phyloP scores from a whole-genome alignment of 2,888 invertebrate species.

The Sesia apiformis region DNA sequence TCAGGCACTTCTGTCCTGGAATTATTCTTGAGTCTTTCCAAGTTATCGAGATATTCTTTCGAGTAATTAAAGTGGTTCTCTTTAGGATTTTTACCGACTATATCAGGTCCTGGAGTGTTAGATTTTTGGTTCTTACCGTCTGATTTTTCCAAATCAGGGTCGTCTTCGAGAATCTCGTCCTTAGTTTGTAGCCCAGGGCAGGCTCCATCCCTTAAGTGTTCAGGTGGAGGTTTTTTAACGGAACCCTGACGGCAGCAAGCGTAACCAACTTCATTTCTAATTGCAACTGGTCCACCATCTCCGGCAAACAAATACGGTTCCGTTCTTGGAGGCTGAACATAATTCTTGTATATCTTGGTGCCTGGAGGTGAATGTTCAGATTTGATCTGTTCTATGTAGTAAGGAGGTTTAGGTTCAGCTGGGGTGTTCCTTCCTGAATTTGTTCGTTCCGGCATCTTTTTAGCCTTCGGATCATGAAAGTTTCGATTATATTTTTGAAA shows the following conservation, averaged over 20 bases:
- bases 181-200: conserved; percentile 82
- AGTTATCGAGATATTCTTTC: conserved; percentile 76
- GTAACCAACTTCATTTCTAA: conserved; percentile 78
- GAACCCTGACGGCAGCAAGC: conserved; percentile 85
- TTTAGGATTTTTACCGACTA: conserved; percentile 42
- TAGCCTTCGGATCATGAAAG: conserved; percentile 31
- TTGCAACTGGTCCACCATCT: conserved; percentile 79
- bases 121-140: conserved; percentile 61
- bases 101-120: conserved; percentile 58
- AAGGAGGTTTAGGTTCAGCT: conserved; percentile 51
- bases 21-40: conserved; percentile 76
- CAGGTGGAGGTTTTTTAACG: conserved; percentile 81
- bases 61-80: conserved; percentile 66
- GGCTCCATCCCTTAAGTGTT: conserved; percentile 82
- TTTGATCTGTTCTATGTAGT: conserved; percentile 69
- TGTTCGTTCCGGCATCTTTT: conserved; percentile 26
- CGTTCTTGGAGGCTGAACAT: conserved; percentile 44
- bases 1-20: conserved; percentile 89
- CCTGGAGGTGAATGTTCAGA: conserved; percentile 71
- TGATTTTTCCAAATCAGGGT: conserved; percentile 63
- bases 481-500: conserved; percentile 60
- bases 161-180: conserved; percentile 79
- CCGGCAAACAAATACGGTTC: conserved; percentile 77
- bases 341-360: conserved; percentile 69
- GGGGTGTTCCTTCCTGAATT: conserved; percentile 23